phyloP scores from a whole-genome alignment of 2,888 invertebrate species.

The Sturmia bella region DNA sequence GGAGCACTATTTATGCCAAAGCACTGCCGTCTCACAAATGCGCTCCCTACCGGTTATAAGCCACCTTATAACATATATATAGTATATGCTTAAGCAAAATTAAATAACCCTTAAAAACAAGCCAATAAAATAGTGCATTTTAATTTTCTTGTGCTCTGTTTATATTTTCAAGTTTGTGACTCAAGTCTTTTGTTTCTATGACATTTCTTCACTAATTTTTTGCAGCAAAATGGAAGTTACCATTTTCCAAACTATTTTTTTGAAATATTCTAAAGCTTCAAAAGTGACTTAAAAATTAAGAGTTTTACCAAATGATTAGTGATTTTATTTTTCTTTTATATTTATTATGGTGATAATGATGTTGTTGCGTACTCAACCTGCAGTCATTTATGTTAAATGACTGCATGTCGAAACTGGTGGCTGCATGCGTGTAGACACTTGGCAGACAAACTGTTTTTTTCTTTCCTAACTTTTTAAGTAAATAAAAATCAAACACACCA shows the following conservation, averaged over 20 bases:
- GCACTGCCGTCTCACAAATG: too few species aligned
- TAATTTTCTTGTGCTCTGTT: too few species aligned
- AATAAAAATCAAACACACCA: constrained; percentile 7
- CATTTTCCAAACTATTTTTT: constrained; percentile 9
- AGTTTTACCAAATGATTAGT: constrained; percentile 4
- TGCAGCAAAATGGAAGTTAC: not conserved
- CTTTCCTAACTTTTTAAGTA: not conserved
- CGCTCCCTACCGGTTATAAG: too few species aligned
- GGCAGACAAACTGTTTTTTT: constrained; percentile 44
- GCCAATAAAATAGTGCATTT: too few species aligned
- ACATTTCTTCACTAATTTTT: not conserved
- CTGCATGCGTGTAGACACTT: constrained; percentile 64
- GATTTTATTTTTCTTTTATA: constrained; percentile 7
- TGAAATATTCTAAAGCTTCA: not conserved
- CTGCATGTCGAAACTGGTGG: constrained; percentile 34
- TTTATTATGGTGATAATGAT: not conserved
- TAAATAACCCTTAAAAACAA: too few species aligned
- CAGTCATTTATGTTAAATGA: constrained; percentile 35
- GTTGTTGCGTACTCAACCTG: constrained; percentile 44
- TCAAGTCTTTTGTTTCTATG: constrained; percentile 17
- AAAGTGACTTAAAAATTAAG: constrained; percentile 30
- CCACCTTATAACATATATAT: too few species aligned
- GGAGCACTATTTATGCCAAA: too few species aligned
- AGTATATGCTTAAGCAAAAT: not conserved
- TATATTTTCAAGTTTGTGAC: not conserved